phyloP scores from a whole-genome alignment of 2,113 vertebrate species.

The Hippocampus guttulatus region DNA sequence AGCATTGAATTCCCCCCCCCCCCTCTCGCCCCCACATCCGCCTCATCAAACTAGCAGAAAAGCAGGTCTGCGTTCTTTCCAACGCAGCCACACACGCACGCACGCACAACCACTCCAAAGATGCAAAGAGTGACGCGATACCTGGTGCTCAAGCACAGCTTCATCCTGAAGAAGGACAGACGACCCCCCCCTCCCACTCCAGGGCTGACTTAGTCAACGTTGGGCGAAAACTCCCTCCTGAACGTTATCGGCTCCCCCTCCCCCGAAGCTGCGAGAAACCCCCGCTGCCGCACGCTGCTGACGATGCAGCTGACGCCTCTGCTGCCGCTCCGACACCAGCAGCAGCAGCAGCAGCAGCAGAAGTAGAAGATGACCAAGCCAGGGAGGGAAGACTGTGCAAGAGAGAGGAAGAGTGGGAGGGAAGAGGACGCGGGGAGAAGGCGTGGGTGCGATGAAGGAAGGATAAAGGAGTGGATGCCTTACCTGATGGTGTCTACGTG shows the following conservation, averaged over 20 bases:
- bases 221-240: slow-evolving; percentile 44
- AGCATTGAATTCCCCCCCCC: slow-evolving; percentile 29
- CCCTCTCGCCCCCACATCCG: background rate
- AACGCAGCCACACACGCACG: slow-evolving; percentile 28
- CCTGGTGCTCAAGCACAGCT: slow-evolving; percentile 66
- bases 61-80: slow-evolving; percentile 24
- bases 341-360: slow-evolving; percentile 24
- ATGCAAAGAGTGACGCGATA: slow-evolving; percentile 50
- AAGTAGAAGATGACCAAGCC: slow-evolving; percentile 17
- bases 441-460: slow-evolving; percentile 60
- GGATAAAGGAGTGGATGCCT: slow-evolving; percentile 42
- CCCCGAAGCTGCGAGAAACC: slow-evolving; percentile 55
- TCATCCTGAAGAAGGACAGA: slow-evolving; percentile 57
- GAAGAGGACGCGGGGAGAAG: slow-evolving; percentile 56
- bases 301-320: slow-evolving; percentile 19
- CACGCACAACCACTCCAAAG: slow-evolving; percentile 27
- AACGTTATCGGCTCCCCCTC: slow-evolving; percentile 43
- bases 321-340: slow-evolving; percentile 28
- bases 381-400: slow-evolving; percentile 38
- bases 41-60: slow-evolving; percentile 40
- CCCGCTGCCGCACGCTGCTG: slow-evolving; percentile 42
- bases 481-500: slow-evolving; percentile 68
- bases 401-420: slow-evolving; percentile 60
- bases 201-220: background rate
- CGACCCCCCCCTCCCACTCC: slow-evolving; percentile 28